These are phyloP conservation scores for Sturmia bella DNA, from an alignment of 2,888 invertebrate genomes.

Conservation along the genomic window DNA sequence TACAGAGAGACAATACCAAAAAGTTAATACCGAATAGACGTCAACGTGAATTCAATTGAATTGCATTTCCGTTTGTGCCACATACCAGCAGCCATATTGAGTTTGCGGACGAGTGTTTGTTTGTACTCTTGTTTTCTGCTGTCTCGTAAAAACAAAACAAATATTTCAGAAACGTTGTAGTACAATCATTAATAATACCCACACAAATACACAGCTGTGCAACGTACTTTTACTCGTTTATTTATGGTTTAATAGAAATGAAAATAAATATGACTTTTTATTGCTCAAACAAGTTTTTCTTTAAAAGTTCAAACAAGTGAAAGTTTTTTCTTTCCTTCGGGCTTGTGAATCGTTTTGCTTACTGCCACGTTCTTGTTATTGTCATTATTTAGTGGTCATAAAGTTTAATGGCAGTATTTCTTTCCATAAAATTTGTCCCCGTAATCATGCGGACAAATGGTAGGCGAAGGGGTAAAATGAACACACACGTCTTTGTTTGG, in stretches of 20 bases:
- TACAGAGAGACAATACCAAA: slow-evolving; percentile 29
- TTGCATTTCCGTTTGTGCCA: slow-evolving; percentile 81
- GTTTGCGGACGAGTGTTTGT: background rate
- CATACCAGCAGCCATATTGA: slow-evolving; percentile 67
- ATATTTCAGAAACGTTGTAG: slow-evolving; percentile 6
- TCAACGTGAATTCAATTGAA: slow-evolving; percentile 73
- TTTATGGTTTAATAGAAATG: slow-evolving; percentile 37
- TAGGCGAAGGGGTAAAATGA: background rate
- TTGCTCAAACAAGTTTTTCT: slow-evolving; percentile 21
- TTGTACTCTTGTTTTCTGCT: slow-evolving; percentile 12
- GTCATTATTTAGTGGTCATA: slow-evolving; percentile 57
- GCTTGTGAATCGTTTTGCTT: slow-evolving; percentile 3
- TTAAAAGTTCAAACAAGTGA: slow-evolving; percentile 30
- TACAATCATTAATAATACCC: slow-evolving; percentile 34
- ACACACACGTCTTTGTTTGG: background rate
- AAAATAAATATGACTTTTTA: slow-evolving; percentile 50
- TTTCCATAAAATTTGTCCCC: slow-evolving; percentile 4
- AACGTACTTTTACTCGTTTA: slow-evolving; percentile 16
- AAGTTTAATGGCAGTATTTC: slow-evolving; percentile 52
- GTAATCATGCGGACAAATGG: slow-evolving; percentile 8
- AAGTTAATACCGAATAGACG: slow-evolving; percentile 58
- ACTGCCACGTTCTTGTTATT: slow-evolving; percentile 40
- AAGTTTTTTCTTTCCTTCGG: slow-evolving; percentile 30
- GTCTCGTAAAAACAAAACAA: slow-evolving; percentile 1
- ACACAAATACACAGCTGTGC: slow-evolving; percentile 27